phyloP scores from a whole-genome alignment of 2,113 vertebrate species.

The Erythrocercus mccallii region DNA sequence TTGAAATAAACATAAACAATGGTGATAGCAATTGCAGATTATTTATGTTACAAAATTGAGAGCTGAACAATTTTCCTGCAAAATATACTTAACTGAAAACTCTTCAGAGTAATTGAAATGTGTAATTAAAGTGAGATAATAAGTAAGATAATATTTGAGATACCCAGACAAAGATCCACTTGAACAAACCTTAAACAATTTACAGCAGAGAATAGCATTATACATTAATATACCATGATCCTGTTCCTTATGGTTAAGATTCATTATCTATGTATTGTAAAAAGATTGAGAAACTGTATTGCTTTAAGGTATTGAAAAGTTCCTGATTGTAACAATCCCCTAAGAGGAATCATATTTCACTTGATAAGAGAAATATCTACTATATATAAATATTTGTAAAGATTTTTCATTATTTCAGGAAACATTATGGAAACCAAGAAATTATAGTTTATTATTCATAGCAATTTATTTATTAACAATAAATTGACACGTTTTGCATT shows the following conservation, averaged over 20 bases:
- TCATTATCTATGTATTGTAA: not conserved
- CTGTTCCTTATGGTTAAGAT: not conserved
- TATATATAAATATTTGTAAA: not conserved
- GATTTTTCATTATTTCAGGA: not conserved
- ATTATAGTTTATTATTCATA: not conserved
- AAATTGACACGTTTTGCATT: not conserved
- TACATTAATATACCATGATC: not conserved
- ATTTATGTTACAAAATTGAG: not conserved
- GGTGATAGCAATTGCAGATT: not conserved
- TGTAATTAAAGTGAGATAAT: not conserved
- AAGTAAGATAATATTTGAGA: not conserved
- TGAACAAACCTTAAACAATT: not conserved
- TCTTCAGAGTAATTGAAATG: not conserved
- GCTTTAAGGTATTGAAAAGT: slow-evolving; percentile 1
- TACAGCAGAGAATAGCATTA: not conserved
- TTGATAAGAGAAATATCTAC: not conserved
- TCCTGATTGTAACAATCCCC: not conserved
- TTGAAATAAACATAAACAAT: not conserved
- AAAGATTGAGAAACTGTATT: not conserved
- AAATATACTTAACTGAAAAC: not conserved
- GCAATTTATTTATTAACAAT: not conserved
- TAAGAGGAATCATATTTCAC: not conserved
- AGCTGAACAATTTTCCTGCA: not conserved
- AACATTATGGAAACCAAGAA: slow-evolving; percentile 1
- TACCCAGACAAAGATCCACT: not conserved